A percentile compares a stretch with the other conserved stretches of the same genome.
Conservation (phyloP, 2,113 vertebrate genomes). For the Phrynosoma platyrhinos region DNA sequence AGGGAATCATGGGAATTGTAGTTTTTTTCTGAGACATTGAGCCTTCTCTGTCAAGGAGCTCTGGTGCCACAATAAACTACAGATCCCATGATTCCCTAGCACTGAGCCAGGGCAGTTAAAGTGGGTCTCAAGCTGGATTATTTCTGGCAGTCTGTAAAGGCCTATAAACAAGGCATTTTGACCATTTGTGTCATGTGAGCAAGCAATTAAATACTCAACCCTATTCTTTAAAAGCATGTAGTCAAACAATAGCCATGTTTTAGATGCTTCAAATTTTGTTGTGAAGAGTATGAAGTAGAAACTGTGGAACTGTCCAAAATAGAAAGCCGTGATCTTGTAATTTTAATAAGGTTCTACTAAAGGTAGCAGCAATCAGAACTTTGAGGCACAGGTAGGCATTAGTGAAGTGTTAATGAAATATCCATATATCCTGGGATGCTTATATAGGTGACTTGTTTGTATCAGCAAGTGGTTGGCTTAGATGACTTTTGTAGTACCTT, state of each 20-base stretch:
- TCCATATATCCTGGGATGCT: neutral
- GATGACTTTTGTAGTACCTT: too few species aligned
- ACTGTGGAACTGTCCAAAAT: neutral
- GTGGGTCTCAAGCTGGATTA: too few species aligned
- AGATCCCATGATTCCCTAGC: too few species aligned
- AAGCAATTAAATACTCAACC: neutral
- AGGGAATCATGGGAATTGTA: too few species aligned
- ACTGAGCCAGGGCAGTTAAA: too few species aligned
- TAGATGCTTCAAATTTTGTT: neutral
- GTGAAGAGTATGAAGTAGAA: neutral
- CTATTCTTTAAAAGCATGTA: neutral
- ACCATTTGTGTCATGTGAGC: neutral
- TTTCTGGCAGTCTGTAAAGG: too few species aligned
- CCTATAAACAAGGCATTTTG: neutral
- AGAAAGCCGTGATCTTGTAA: neutral
- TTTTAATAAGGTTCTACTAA: neutral
- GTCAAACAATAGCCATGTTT: neutral
- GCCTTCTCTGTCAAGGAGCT: too few species aligned
- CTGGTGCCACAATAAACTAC: too few species aligned
- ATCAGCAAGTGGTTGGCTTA: neutral
- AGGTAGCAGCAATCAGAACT: neutral
- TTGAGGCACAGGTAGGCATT: neutral
- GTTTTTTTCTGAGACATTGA: too few species aligned
- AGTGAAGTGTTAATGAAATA: neutral
- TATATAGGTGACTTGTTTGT: neutral